Evolutionary conservation across 2,113 vertebrate species (phyloP), one percentile per base, ranked within the genome.

Genomic region (Corythaeola cristata): DNA sequence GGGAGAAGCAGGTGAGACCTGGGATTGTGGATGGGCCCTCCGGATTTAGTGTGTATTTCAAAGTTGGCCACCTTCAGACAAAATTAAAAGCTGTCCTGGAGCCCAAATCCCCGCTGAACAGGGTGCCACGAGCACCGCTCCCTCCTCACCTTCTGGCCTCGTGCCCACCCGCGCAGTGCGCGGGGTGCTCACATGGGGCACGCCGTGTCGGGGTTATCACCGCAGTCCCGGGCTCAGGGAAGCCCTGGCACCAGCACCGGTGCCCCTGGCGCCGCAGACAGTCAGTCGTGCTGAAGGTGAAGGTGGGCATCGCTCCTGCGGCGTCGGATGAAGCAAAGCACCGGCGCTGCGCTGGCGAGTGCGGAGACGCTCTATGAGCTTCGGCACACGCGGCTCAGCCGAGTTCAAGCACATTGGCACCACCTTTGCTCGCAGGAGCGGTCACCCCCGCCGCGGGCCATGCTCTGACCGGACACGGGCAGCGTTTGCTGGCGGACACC

Each of bases 121-220:
- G 15, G 41, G 35, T 14, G 49, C 62, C n/a, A 7, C 1, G 5
- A 56, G 62, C 55, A 23, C 26, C 2, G 3, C 49, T 37, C 41
- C 62, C 30, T 62, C 69, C 49, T 41, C n/a, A 35, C 26, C 60
- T 17, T 5, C 75, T 35, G 17, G 17, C 32, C 52, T 26, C 3
- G 1, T 33, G 88, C 41, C 21, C 49, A n/a, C 16, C 20, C 0
- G 3, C 2, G 6, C 39, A 11, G 47, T 30, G n/a, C 2, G 5
- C 56, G 3, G 35, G 44, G 8, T 2, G 22, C 49, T 50, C 3
- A 1, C 30, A 4, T 1, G 0, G 39, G 80, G 14, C 9, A 6
- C 2, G 12, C 1, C 2, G 49, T 12, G 15, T 6, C 2, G 1
- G 50, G 24, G 35, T 24, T 26, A 3, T 5, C 15, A 19, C 9